phyloP scores from a whole-genome alignment of 1,140 invertebrate genomes.

The Tetramorium parvispinum region DNA sequence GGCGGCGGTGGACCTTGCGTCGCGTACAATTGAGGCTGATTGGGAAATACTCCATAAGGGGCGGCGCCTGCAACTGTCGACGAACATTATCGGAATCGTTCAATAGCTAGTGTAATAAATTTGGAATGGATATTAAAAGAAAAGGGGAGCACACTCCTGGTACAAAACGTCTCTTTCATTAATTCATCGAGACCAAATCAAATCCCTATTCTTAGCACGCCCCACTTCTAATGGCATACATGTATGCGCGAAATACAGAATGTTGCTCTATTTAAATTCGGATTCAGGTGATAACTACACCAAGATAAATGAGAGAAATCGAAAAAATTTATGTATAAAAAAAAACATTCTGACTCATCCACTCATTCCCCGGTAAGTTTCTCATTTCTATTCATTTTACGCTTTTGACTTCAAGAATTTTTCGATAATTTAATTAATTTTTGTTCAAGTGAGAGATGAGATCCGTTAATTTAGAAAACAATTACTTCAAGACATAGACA shows the following conservation, averaged over 20 bases:
- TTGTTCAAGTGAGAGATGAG: too few relatives aligned
- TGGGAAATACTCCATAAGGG: slow-evolving; percentile 88
- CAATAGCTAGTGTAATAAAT: neutral
- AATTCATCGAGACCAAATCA: neutral
- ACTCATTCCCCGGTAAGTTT: neutral
- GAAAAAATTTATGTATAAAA: too few relatives aligned
- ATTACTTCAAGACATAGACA: neutral
- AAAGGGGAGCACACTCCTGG: neutral
- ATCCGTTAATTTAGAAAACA: neutral
- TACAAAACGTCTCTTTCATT: neutral
- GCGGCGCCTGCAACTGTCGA: slow-evolving; percentile 87
- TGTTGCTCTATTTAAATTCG: neutral
- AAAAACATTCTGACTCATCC: neutral
- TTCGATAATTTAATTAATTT: too few relatives aligned
- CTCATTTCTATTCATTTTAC: too few relatives aligned
- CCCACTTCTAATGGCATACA: neutral
- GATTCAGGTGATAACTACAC: neutral
- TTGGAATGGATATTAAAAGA: neutral
- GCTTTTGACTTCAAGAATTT: too few relatives aligned
- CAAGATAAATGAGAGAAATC: too few relatives aligned
- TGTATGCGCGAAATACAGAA: neutral
- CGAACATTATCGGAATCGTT: slow-evolving; percentile 13
- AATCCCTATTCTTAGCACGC: neutral
- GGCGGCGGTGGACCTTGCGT: slow-evolving; percentile 87
- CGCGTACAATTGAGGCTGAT: slow-evolving; percentile 86